Conservation (phyloP, 2,797 vertebrate species). For the Cephalopachus bancanus region DNA sequence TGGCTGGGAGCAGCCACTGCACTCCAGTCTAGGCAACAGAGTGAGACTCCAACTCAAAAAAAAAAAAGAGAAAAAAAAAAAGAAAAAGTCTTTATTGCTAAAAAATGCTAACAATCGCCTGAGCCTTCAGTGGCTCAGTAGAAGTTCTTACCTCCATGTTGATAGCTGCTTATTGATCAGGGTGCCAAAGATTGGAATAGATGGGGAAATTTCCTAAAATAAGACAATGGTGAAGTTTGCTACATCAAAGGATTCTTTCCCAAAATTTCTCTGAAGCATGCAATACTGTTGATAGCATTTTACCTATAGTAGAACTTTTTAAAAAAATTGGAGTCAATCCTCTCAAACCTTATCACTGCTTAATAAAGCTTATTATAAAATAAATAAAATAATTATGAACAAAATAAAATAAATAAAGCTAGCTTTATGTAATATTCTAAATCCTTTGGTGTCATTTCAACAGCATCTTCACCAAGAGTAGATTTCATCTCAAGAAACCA, state of each 20-base stretch:
- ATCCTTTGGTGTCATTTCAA: not conserved
- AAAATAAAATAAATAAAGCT: too few relatives aligned
- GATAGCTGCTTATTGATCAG: not conserved
- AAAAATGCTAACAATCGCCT: not conserved
- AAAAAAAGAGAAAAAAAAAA: too few relatives aligned
- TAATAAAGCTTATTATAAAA: not conserved
- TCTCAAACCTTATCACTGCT: not conserved
- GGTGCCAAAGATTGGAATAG: not conserved
- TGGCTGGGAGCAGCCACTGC: too few relatives aligned
- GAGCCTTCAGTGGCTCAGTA: not conserved
- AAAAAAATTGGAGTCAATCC: not conserved
- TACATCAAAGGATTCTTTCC: not conserved
- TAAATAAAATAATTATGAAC: too few relatives aligned
- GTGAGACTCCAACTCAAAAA: too few relatives aligned
- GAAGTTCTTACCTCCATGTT: not conserved
- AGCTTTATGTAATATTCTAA: not conserved
- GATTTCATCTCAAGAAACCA: not conserved
- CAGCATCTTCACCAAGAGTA: not conserved
- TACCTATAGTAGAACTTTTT: not conserved
- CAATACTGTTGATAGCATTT: not conserved
- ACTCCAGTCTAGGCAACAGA: too few relatives aligned
- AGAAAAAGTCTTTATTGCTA: not conserved
- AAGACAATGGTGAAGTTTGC: not conserved
- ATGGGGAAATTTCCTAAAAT: not conserved
- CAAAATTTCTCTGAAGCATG: not conserved